phyloP scores from a whole-genome alignment of 2,113 vertebrate genomes.

The Strigops habroptila region DNA sequence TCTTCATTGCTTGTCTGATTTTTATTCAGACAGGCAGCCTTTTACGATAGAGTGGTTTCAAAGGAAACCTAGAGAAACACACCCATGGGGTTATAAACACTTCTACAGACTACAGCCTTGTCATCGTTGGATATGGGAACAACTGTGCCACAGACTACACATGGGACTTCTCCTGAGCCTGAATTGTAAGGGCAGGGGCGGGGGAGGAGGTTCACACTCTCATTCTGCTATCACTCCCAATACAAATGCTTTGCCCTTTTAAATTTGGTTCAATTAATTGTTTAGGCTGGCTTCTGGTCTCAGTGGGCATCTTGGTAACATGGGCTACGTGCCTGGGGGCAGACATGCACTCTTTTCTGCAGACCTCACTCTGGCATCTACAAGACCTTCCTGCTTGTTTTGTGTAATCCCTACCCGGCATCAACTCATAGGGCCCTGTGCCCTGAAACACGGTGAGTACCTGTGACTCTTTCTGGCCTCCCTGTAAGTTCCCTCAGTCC shows the following conservation, averaged over 20 bases:
- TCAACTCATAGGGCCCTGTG: not conserved
- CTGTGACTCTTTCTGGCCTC: not conserved
- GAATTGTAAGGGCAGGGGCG: not conserved
- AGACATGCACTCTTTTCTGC: not conserved
- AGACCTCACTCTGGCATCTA: not conserved
- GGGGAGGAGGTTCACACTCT: not conserved
- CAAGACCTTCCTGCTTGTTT: not conserved
- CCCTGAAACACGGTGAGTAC: not conserved
- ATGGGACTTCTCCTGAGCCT: not conserved
- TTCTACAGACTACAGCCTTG: not conserved
- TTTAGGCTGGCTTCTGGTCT: not conserved
- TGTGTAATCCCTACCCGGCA: not conserved
- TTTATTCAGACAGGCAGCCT: not conserved
- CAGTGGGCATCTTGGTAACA: not conserved
- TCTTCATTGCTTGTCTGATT: not conserved
- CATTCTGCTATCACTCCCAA: not conserved
- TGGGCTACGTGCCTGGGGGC: not conserved
- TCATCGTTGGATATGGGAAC: not conserved
- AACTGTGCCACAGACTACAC: not conserved
- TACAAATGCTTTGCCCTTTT: not conserved
- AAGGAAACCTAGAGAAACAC: not conserved
- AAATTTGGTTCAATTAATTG: not conserved
- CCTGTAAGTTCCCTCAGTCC: not conserved
- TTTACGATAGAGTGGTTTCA: not conserved
- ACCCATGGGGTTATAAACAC: not conserved